Conservation (phyloP, 2,888 invertebrate genomes). For the Labia minor region DNA sequence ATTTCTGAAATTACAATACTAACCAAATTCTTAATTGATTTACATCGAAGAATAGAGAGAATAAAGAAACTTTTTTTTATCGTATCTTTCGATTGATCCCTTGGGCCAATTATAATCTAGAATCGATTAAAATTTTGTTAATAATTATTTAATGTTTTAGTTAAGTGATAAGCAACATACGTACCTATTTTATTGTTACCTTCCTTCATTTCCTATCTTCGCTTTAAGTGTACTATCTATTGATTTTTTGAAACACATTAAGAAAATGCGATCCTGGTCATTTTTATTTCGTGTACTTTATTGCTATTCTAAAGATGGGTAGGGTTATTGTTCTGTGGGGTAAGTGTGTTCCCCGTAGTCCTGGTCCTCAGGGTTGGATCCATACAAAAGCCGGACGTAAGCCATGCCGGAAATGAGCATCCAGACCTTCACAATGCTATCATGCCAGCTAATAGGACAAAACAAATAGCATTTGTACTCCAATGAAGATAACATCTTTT, state of each 20-base stretch:
- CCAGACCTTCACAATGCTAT: slow-evolving; percentile 13
- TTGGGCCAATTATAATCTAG: too few species aligned
- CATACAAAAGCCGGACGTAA: slow-evolving; percentile 7
- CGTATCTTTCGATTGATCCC: too few species aligned
- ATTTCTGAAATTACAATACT: too few species aligned
- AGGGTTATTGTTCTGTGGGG: not conserved
- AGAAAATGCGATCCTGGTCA: not conserved
- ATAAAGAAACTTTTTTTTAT: too few species aligned
- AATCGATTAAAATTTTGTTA: too few species aligned
- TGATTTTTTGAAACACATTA: not conserved
- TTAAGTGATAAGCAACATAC: too few species aligned
- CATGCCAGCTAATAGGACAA: slow-evolving; percentile 2
- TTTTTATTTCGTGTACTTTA: not conserved
- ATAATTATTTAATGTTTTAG: too few species aligned
- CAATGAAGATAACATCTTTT: not conserved
- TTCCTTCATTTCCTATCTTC: not conserved
- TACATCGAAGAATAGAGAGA: too few species aligned
- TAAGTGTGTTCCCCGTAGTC: not conserved
- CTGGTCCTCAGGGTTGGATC: slow-evolving; percentile 1
- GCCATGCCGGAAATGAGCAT: slow-evolving; percentile 13
- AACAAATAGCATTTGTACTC: slow-evolving; percentile 13
- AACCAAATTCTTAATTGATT: too few species aligned
- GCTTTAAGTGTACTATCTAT: not conserved
- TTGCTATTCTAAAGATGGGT: not conserved
- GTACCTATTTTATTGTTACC: too few species aligned